These are phyloP conservation scores for Megaceryle maxima DNA, from an alignment of 2,113 vertebrate species.

Conservation along the genomic window DNA sequence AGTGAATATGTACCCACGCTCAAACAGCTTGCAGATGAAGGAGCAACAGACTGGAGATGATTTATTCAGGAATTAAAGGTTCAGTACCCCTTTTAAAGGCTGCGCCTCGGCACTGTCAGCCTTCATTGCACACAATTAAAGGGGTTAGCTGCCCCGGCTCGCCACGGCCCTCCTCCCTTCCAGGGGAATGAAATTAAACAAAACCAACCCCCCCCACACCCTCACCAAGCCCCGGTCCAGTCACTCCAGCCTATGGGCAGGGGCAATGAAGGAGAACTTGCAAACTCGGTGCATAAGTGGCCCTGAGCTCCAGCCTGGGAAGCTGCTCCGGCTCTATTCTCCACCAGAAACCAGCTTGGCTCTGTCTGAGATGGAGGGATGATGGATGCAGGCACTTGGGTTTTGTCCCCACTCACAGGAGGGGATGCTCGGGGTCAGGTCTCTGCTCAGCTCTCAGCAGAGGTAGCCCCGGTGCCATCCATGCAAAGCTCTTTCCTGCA, in stretches of 20 bases:
- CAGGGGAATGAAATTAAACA: slow-evolving; percentile 31
- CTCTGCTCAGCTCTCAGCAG: neutral
- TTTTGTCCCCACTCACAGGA: fast-evolving
- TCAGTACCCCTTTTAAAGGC: slow-evolving; percentile 58
- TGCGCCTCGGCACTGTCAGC: slow-evolving; percentile 44
- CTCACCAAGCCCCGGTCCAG: neutral
- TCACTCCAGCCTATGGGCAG: neutral
- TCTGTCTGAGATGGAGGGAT: neutral
- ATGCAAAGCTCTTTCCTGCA: neutral
- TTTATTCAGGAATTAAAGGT: slow-evolving; percentile 71
- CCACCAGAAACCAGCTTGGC: neutral
- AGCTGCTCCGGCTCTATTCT: neutral
- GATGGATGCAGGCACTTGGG: neutral
- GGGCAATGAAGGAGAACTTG: neutral
- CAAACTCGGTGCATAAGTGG: neutral
- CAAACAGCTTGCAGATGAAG: slow-evolving; percentile 72
- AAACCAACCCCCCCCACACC: neutral
- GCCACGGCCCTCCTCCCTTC: neutral
- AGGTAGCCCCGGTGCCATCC: neutral
- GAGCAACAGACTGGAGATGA: slow-evolving; percentile 67
- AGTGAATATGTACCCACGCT: neutral
- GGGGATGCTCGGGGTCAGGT: fast-evolving
- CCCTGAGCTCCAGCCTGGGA: neutral
- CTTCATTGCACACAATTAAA: slow-evolving; percentile 71
- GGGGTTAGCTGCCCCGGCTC: neutral